Evolutionary conservation across 2,113 vertebrate species (phyloP).

Genomic region (Ifrita kowaldi): DNA sequence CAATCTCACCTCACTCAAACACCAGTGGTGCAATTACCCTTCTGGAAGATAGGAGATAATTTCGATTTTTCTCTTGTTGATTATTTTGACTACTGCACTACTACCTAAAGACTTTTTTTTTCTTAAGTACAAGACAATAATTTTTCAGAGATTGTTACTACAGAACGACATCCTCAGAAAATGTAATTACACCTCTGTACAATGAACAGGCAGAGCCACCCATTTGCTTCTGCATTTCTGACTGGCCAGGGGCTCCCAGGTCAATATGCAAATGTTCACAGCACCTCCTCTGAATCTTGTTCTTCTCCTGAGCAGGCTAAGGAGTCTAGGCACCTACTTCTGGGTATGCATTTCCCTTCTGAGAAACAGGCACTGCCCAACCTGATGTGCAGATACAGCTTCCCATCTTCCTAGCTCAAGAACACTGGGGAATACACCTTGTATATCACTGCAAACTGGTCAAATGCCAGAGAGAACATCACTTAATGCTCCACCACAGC

Average conservation of each 20-base stretch:
- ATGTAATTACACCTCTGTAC: background rate
- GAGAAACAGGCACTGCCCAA: background rate
- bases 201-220: background rate
- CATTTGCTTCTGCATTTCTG: background rate
- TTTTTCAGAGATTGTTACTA: background rate
- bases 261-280: background rate
- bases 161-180: background rate
- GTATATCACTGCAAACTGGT: background rate
- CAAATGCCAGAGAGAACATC: background rate
- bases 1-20: background rate
- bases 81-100: background rate
- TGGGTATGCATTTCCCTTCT: background rate
- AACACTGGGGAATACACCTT: background rate
- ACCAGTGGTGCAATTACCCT: background rate
- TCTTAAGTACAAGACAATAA: background rate
- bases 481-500: background rate
- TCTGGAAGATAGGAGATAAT: background rate
- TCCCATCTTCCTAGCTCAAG: background rate
- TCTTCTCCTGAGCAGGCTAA: background rate
- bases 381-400: fast-evolving
- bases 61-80: background rate
- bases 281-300: background rate
- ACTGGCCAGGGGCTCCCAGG: background rate
- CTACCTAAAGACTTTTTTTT: background rate
- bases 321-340: background rate